These are phyloP conservation scores for Dolichallabes microphthalmus DNA, from an alignment of 2,113 vertebrate species.

Conservation along the genomic window DNA sequence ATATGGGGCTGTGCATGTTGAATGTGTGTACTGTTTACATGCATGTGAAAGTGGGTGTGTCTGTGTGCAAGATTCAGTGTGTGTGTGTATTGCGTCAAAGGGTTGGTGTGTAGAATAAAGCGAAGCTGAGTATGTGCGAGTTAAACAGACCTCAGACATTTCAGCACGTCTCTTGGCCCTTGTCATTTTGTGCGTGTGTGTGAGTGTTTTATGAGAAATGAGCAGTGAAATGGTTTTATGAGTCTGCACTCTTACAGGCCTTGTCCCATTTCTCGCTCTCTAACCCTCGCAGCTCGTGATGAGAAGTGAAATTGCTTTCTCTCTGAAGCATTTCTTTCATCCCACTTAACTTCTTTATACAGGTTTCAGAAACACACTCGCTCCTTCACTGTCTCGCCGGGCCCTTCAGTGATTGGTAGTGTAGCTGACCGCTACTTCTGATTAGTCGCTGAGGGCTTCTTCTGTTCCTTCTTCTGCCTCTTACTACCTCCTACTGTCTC, in stretches of 20 bases:
- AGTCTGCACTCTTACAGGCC: background rate
- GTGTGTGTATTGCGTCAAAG: background rate
- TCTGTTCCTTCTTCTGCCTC: background rate
- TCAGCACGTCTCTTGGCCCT: slow-evolving; percentile 22
- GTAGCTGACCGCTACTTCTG: background rate
- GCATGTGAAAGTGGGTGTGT: background rate
- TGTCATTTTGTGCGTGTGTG: background rate
- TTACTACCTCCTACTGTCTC: background rate
- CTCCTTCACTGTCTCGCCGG: background rate
- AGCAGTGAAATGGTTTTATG: slow-evolving; percentile 38
- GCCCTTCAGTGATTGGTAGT: background rate
- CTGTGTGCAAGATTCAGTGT: background rate
- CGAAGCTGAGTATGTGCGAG: slow-evolving; percentile 2
- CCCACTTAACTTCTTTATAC: slow-evolving; percentile 39
- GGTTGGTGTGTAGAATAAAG: slow-evolving; percentile 21
- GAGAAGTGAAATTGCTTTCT: slow-evolving; percentile 47
- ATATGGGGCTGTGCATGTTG: too few species aligned
- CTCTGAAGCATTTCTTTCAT: slow-evolving; percentile 39
- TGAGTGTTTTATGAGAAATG: slow-evolving; percentile 37
- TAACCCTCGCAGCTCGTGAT: background rate
- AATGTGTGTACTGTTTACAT: too few species aligned
- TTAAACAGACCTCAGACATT: slow-evolving; percentile 39
- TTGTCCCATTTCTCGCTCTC: slow-evolving; percentile 21
- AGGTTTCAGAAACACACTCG: slow-evolving; percentile 3
- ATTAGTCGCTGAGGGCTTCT: background rate